Evolutionary conservation across 2,113 vertebrate species (phyloP).

Genomic region (Anthoscopus minutus): DNA sequence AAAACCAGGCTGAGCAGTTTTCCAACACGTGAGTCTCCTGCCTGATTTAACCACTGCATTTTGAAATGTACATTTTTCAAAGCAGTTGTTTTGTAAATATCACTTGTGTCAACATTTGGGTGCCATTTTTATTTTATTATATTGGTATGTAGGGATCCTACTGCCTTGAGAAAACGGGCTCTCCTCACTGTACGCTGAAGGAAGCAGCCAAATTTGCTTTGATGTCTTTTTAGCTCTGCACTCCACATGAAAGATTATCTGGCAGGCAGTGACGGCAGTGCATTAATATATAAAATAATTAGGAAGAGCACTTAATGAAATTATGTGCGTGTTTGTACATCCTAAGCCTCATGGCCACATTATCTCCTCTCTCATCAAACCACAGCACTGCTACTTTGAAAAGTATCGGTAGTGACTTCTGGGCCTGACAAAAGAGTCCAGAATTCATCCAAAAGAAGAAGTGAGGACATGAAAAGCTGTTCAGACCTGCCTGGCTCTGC

Average conservation of each 20-base stretch:
- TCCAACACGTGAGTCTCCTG: rapidly evolving
- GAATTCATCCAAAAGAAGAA: background rate
- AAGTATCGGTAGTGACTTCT: slow-evolving; percentile 9
- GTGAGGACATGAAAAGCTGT: background rate
- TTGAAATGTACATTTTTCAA: background rate
- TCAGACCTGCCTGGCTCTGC: background rate
- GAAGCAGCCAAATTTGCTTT: background rate
- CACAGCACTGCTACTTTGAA: background rate
- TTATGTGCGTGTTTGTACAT: background rate
- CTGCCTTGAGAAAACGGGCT: background rate
- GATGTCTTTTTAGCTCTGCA: background rate
- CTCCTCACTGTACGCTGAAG: background rate
- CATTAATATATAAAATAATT: slow-evolving; percentile 62
- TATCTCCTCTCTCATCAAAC: background rate
- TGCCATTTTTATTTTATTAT: background rate
- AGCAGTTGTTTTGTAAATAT: background rate
- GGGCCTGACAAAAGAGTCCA: background rate
- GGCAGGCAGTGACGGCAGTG: background rate
- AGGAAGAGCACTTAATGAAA: slow-evolving; percentile 51
- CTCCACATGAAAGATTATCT: background rate
- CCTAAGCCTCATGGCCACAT: background rate
- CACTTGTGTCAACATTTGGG: background rate
- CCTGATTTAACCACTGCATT: background rate
- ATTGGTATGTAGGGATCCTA: background rate
- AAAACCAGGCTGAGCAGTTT: background rate